A percentile compares a stretch with the other conserved stretches of the same genome.
phyloP scores from a whole-genome alignment of 2,113 vertebrate genomes.

The Tringa solitaria region DNA sequence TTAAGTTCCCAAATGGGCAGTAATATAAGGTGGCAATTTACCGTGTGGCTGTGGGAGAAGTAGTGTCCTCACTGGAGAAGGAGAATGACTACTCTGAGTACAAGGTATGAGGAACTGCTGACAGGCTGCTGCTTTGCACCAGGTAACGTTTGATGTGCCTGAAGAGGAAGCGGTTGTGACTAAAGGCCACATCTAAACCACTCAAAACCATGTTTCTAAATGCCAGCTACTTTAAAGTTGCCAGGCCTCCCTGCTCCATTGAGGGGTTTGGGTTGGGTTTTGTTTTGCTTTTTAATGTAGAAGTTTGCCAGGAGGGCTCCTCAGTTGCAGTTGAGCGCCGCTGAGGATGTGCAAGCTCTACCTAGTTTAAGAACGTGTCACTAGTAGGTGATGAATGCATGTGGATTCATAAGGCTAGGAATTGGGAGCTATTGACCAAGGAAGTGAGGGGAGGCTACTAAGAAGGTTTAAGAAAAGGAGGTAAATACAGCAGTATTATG shows the following conservation, averaged over 20 bases:
- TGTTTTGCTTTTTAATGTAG: not conserved
- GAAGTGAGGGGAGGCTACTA: not conserved
- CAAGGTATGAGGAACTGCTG: not conserved
- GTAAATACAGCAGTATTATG: not conserved
- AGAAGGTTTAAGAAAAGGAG: not conserved
- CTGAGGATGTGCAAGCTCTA: not conserved
- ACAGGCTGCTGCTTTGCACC: not conserved
- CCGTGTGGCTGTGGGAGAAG: not conserved
- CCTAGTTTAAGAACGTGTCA: not conserved
- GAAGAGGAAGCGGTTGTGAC: not conserved
- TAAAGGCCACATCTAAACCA: not conserved
- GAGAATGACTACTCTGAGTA: not conserved
- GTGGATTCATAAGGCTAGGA: not conserved
- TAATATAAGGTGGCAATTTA: not conserved
- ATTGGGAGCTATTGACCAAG: not conserved
- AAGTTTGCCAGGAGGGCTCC: not conserved
- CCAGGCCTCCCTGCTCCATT: not conserved
- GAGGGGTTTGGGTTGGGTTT: not conserved
- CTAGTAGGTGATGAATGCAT: not conserved
- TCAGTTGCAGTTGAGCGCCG: not conserved
- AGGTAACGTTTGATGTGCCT: accelerated
- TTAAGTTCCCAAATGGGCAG: not conserved
- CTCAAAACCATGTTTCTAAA: not conserved
- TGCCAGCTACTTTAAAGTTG: not conserved
- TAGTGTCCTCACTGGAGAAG: not conserved